Evolutionary conservation across 2,888 invertebrate species (phyloP), one percentile per base, ranked within the genome.

Genomic region (Apamea monoglypha): DNA sequence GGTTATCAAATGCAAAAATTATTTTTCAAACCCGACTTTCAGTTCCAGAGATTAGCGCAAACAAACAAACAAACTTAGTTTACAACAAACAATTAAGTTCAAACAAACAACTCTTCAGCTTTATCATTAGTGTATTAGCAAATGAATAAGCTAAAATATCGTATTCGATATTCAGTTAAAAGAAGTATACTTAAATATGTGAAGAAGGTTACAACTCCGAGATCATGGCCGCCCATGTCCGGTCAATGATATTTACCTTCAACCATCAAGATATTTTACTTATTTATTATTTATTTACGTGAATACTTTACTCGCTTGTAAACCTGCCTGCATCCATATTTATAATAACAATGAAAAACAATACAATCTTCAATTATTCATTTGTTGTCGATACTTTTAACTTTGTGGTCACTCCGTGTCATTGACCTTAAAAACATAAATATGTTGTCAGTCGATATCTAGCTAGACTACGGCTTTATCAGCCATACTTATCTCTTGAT

Each of bases 331-430:
- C 40, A 78, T 78, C 36, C 59, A 78, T 72, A 69, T 68, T 63
- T 61, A 73, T n/a, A 78, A 72, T 69, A 83, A 74, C 74, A 77
- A 83, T 77, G 71, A 25, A 74, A 74, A 79, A 56, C 75, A 84
- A 84, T 79, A 67, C 68, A 69, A 82, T 76, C 68, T 86, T n/a
- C 25, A 64, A 75, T 81, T 74, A 88, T 76, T 88, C 74, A 86
- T 82, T 40, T 77, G 47, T 61, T 69, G 50, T 66, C 66, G 40
- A 74, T 71, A 74, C 50, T 77, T 87, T 78, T 75, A 18, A 66
- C 29, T 67, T 69, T 61, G 44, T 76, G 79, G 83, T 50, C 76
- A 79, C 72, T 66, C 32, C 40, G 56, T 71, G 88, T 88, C 88
- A 82, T 76, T 71, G 78, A 81, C 88, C 88, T 29, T 56, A 71